Conservation (phyloP, 2,113 vertebrate genomes). For the Emydocephalus ijimae region DNA sequence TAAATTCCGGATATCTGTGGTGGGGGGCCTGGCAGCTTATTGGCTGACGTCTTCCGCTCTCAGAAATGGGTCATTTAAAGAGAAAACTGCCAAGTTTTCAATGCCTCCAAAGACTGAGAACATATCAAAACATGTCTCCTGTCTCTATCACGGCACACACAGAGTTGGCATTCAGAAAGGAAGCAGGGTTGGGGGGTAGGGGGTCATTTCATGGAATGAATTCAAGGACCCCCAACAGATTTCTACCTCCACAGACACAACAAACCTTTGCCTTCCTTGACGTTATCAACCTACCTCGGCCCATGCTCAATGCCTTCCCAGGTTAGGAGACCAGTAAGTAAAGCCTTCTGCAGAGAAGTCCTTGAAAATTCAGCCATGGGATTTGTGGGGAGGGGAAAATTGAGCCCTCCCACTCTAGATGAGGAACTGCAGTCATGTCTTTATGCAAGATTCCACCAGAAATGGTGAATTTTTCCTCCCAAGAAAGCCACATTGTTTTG, state of each 20-base stretch:
- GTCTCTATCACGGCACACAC: slow-evolving; percentile 58
- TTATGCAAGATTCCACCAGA: background rate
- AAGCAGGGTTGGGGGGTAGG: background rate
- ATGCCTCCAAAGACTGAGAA: slow-evolving; percentile 59
- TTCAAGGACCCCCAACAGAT: slow-evolving; percentile 62
- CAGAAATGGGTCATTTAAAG: slow-evolving; percentile 72
- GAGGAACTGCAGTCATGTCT: background rate
- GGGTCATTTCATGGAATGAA: slow-evolving; percentile 42
- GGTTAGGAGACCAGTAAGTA: background rate
- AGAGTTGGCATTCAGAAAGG: slow-evolving; percentile 61
- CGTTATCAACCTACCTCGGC: background rate
- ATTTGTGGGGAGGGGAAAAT: slow-evolving; percentile 13
- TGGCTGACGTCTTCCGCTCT: slow-evolving; percentile 70
- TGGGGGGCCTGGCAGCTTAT: slow-evolving; percentile 67
- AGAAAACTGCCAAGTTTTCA: slow-evolving; percentile 74
- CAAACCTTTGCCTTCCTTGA: slow-evolving; percentile 52
- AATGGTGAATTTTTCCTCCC: background rate
- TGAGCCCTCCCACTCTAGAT: background rate
- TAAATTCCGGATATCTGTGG: slow-evolving; percentile 74
- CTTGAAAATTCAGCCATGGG: slow-evolving; percentile 23
- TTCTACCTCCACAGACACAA: slow-evolving; percentile 43
- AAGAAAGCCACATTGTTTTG: slow-evolving; percentile 31
- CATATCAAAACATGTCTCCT: slow-evolving; percentile 67
- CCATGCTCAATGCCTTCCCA: background rate
- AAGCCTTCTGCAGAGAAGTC: background rate